Conservation (phyloP, 1,140 invertebrate genomes). For the Parasteatoda tepidariorum region DNA sequence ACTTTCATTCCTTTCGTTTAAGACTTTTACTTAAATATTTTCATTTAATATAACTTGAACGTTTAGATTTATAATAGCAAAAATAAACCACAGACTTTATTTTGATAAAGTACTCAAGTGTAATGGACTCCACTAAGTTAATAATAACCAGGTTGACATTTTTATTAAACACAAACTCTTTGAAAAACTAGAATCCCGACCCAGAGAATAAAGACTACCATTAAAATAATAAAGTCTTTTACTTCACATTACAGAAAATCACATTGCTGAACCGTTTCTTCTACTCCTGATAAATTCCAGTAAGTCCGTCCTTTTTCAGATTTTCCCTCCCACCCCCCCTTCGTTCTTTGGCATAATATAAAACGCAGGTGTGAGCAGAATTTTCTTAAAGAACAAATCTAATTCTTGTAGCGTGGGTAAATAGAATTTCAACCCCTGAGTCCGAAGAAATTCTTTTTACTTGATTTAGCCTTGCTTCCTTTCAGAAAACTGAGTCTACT, state of each 20-base stretch:
- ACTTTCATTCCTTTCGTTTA: too few species aligned
- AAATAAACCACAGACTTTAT: too few species aligned
- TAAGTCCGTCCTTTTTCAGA: slow-evolving; percentile 20
- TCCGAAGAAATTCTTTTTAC: slow-evolving; percentile 34
- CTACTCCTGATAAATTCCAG: not conserved
- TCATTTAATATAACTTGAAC: too few species aligned
- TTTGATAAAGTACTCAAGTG: too few species aligned
- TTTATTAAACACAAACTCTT: too few species aligned
- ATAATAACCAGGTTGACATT: too few species aligned
- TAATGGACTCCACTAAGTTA: too few species aligned
- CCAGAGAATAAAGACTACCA: slow-evolving; percentile 10
- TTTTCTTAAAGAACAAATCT: slow-evolving; percentile 59
- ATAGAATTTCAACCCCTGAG: slow-evolving; percentile 37
- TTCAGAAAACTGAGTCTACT: not conserved
- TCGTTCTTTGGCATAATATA: slow-evolving; percentile 34
- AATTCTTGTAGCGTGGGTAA: slow-evolving; percentile 54
- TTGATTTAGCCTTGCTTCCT: slow-evolving; percentile 38
- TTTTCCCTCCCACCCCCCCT: not conserved
- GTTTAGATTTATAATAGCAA: too few species aligned
- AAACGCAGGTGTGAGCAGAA: slow-evolving; percentile 60
- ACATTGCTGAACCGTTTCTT: not conserved
- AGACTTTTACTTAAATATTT: too few species aligned
- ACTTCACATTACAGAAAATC: slow-evolving; percentile 45
- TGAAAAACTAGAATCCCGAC: too few species aligned
- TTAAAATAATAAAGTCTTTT: slow-evolving; percentile 52